Evolutionary conservation across 2,113 vertebrate genomes (phyloP).

Genomic region (Dermatemys mawii): DNA sequence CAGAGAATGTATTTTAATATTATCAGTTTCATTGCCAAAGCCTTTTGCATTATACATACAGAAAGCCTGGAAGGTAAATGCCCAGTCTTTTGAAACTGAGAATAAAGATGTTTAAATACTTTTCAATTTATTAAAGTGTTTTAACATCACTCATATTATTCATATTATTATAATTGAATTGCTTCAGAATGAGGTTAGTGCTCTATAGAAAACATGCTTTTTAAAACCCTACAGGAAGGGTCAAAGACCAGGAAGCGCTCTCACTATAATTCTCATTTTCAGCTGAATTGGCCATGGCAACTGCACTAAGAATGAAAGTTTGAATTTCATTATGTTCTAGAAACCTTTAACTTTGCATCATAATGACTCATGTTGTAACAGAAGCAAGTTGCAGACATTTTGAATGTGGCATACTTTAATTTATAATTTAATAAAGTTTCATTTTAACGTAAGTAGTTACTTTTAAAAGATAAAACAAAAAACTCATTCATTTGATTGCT

Average conservation of each 20-base stretch:
- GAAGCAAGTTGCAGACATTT: constrained; percentile 67
- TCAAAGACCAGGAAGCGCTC: constrained; percentile 80
- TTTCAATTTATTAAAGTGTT: constrained; percentile 69
- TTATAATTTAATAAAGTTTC: constrained; percentile 73
- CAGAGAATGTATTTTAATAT: constrained; percentile 54
- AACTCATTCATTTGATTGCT: constrained; percentile 60
- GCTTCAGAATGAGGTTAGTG: constrained; percentile 72
- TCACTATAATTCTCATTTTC: constrained; percentile 80
- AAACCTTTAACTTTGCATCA: constrained; percentile 80
- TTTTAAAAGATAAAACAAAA: constrained; percentile 65
- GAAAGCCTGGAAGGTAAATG: constrained; percentile 60
- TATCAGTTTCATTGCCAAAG: constrained; percentile 35
- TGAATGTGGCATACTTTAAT: constrained; percentile 73
- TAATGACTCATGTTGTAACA: constrained; percentile 71
- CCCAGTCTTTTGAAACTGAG: constrained; percentile 65
- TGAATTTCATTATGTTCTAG: constrained; percentile 77
- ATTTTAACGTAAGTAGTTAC: constrained; percentile 69
- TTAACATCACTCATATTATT: constrained; percentile 71
- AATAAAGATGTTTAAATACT: constrained; percentile 69
- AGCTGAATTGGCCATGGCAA: constrained; percentile 76
- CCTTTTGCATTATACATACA: constrained; percentile 47
- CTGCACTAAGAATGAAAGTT: constrained; percentile 75
- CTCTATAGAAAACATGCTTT: constrained; percentile 75
- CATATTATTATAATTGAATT: constrained; percentile 59
- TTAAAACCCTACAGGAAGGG: constrained; percentile 75